Conservation (phyloP, 2,888 invertebrate species). For the Trachelus tabidus region DNA sequence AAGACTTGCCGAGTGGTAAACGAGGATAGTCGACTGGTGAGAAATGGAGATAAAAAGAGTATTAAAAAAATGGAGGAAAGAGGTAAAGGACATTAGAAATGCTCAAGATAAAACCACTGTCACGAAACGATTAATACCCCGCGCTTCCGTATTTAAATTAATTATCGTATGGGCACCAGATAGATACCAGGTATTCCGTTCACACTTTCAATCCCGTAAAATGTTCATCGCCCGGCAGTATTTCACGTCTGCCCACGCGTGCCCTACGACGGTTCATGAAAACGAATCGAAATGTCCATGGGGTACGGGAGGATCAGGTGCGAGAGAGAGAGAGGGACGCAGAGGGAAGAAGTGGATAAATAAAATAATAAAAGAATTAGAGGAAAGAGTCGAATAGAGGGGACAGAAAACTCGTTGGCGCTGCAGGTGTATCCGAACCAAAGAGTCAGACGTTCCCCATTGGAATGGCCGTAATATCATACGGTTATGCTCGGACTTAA, state of each 20-base stretch:
- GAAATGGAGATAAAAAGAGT: conserved; percentile 12
- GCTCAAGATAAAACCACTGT: conserved; percentile 1
- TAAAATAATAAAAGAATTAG: background rate
- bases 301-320: conserved; percentile 17
- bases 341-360: background rate
- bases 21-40: background rate
- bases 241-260: conserved; percentile 57
- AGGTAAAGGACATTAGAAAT: too few species aligned
- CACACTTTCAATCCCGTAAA: conserved; percentile 50
- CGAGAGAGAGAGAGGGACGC: conserved; percentile 17
- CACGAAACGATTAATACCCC: conserved; percentile 28
- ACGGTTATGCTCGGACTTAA: conserved; percentile 49
- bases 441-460: conserved; percentile 22
- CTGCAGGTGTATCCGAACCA: conserved; percentile 40
- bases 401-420: conserved; percentile 10
- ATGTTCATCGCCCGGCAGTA: conserved; percentile 46
- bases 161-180: conserved; percentile 16
- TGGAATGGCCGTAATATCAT: conserved; percentile 48
- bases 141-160: conserved; percentile 30
- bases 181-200: background rate
- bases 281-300: background rate
- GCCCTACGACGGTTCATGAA: conserved; percentile 17
- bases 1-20: background rate
- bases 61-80: background rate
- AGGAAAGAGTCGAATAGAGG: background rate